Base-by-base conservation (phyloP, 2,888 invertebrate genomes). In the Thalpophila matura region DNA sequence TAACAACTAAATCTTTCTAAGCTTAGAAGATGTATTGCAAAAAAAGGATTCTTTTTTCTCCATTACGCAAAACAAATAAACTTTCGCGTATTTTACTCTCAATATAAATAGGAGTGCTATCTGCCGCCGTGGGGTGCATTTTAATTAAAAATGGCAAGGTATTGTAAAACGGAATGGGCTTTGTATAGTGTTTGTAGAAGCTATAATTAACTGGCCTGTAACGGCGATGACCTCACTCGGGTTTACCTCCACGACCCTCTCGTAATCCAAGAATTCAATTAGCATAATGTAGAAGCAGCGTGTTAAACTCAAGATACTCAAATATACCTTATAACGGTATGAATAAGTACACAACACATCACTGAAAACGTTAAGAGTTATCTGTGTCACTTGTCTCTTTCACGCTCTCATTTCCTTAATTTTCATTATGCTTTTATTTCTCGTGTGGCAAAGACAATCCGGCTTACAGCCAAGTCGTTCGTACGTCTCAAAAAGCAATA, bases 181-280 rank as follows among this genome's bases (percentile, higher is more conserved):
- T 76, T 81, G 82, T 85, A 79, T 83, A 86, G 78, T 82, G 84
- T 84, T 84, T 83, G 80, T 80, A 73, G 80, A 77, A 74, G 74
- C 74, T 63, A 84, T 87, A 86, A 90, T 89, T 87, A 88, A 88
- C 86, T 75, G 81, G 74, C 76, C 76, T 79, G 80, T 80, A 83
- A 84, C 72, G 74, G 79, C 63, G 70, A 80, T 84, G 86, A 85
- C 89, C 86, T 86, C 83, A 83, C 73, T 70, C 63, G 59, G 75
- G 81, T 83, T 85, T 83, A 82, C 84, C 81, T 81, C 75, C 74
- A 74, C 79, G 78, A 77, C 84, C 84, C 82, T 81, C 80, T 82
- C 89, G 81, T 88, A 88, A 89, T 87, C 83, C 79, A 74, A 80
- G 81, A 86, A 85, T 88, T 87, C 82, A 87, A 89, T 91, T 91